Evolutionary conservation across 2,797 vertebrate genomes (phyloP), one percentile per base, ranked within the genome.

Genomic region (Synanceia verrucosa): DNA sequence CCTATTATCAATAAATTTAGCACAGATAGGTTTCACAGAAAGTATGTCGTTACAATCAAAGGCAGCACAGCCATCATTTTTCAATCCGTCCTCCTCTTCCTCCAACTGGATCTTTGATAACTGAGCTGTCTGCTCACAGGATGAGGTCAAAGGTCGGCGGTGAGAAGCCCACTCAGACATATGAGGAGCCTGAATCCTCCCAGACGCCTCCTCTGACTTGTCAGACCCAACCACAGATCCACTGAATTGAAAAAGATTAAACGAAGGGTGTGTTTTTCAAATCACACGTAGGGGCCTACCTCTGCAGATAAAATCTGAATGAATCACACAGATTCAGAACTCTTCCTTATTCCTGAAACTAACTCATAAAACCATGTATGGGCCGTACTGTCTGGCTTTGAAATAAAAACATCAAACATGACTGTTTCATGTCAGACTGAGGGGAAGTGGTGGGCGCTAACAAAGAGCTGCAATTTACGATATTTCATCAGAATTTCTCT

Each of bases 111-210:
- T 83, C 73, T 89, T 74, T 83, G 82, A 89, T 85, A 85, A 81
- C 77, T 79, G 79, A 89, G 82, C 78, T 69, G 71, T 87, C 79
- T 78, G 34, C 78, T 82, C 75, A 63, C 70, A 26, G 76, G 70
- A 82, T 63, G 51, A 83, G 86, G 86, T 89, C 85, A 88, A 81
- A 91, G 88, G 89, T 59, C 51, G 11, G n/a, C 24, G 58, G 64
- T 78, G 50, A 2, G 24, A 79, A 86, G 77, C 88, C 90, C 87
- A 91, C 90, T 85, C 88, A 89, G 78, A 86, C 81, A 83, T 90
- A 73, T 64, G 78, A 89, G 85, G 69, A 87, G 73, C 55, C 67
- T 0, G 33, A 67, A 75, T 87, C 82, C 69, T 84, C 81, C 87
- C 78, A 62, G 63, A 80, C 64, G 69, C 79, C 85, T 76, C 78